Conservation (phyloP, 2,888 invertebrate species). For the Hoplodrina blanda region DNA sequence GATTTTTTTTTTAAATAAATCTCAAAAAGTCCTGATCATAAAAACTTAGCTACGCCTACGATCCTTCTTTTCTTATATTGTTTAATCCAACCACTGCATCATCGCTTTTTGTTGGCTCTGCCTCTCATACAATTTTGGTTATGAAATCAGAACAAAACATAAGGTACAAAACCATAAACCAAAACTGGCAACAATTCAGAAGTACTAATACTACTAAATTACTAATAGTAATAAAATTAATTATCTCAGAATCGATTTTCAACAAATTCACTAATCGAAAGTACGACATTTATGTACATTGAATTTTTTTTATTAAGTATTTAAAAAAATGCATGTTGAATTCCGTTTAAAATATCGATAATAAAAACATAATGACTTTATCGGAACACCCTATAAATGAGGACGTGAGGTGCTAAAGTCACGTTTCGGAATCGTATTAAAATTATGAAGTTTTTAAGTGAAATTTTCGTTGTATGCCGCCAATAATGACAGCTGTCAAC, state of each 20-base stretch:
- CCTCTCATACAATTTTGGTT: constrained; percentile 11
- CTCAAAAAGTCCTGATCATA: not conserved
- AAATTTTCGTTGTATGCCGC: constrained; percentile 65
- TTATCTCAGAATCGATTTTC: too few species aligned
- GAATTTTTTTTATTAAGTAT: constrained; percentile 29
- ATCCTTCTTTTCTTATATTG: not conserved
- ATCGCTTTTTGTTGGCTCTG: too few species aligned
- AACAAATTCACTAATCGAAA: not conserved
- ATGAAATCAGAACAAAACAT: constrained; percentile 17
- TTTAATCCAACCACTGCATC: not conserved
- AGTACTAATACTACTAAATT: too few species aligned
- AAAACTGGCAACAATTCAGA: not conserved
- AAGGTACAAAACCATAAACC: not conserved
- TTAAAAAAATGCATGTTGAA: constrained; percentile 18
- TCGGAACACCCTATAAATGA: constrained; percentile 66
- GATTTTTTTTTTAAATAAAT: too few species aligned
- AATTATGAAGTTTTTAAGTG: constrained; percentile 83
- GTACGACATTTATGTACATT: constrained; percentile 5
- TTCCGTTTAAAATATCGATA: constrained; percentile 14
- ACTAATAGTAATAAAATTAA: too few species aligned
- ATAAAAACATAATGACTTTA: constrained; percentile 49
- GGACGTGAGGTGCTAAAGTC: constrained; percentile 82
- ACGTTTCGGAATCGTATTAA: constrained; percentile 86
- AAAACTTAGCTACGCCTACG: constrained; percentile 1
- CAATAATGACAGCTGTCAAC: constrained; percentile 74